These are phyloP conservation scores for Lepus americanus DNA, from an alignment of 2,113 vertebrate species.

Conservation along the genomic window DNA sequence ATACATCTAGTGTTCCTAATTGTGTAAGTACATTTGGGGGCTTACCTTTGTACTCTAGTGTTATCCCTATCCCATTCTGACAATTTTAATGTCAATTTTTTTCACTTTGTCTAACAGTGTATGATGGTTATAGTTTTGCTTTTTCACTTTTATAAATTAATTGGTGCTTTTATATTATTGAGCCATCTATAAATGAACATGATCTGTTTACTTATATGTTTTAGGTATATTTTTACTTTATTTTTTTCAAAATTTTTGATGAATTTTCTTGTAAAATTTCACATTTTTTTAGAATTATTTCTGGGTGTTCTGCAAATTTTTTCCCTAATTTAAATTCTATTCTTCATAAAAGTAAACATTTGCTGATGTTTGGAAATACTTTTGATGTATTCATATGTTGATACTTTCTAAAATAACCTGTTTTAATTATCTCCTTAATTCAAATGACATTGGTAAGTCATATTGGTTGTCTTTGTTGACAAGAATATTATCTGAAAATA, in stretches of 20 bases:
- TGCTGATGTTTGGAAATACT: neutral
- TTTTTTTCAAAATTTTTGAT: neutral
- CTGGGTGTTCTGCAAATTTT: neutral
- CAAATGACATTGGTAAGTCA: neutral
- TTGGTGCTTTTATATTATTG: neutral
- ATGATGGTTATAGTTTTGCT: neutral
- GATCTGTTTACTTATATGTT: neutral
- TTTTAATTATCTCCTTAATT: neutral
- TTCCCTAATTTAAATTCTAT: neutral
- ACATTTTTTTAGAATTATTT: neutral
- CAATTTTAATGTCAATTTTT: neutral
- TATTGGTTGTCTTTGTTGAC: neutral
- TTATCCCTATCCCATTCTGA: neutral
- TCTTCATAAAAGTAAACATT: neutral
- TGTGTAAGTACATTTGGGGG: neutral
- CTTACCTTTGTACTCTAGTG: neutral
- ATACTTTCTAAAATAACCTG: neutral
- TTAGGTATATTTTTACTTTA: neutral
- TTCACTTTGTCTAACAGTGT: neutral
- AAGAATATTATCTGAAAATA: neutral
- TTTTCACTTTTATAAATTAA: neutral
- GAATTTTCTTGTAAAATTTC: neutral
- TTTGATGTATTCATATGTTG: neutral
- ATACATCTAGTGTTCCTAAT: neutral
- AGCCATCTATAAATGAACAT: neutral